A percentile compares a stretch with the other conserved stretches of the same genome.
phyloP scores from a whole-genome alignment of 2,888 invertebrate species.

The Caprella mutica region DNA sequence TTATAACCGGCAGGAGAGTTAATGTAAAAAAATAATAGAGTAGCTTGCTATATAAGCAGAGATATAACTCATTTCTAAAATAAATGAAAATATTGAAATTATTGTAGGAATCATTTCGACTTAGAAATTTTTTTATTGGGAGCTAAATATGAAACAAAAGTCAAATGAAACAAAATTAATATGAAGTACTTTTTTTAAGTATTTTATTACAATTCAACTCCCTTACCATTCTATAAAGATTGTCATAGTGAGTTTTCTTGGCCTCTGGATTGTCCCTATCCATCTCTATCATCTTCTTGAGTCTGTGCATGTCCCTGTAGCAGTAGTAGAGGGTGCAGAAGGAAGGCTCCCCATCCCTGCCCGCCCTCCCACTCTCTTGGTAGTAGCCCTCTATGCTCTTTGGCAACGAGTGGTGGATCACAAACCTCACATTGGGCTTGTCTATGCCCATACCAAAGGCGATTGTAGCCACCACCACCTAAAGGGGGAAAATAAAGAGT shows the following conservation, averaged over 20 bases:
- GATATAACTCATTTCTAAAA: too few relatives aligned
- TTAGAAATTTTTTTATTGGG: too few relatives aligned
- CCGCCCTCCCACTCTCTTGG: slow-evolving; percentile 94
- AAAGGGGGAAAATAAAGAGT: slow-evolving; percentile 28
- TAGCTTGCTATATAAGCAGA: too few relatives aligned
- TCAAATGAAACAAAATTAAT: too few relatives aligned
- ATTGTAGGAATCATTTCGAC: too few relatives aligned
- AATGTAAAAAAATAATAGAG: too few relatives aligned
- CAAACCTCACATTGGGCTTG: slow-evolving; percentile 83
- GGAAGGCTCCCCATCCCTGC: slow-evolving; percentile 77
- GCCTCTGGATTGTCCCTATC: slow-evolving; percentile 51
- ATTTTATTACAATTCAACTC: too few relatives aligned
- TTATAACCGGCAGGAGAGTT: too few relatives aligned
- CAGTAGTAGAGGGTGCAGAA: slow-evolving; percentile 79
- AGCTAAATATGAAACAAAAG: too few relatives aligned
- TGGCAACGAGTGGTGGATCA: slow-evolving; percentile 82
- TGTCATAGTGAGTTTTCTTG: slow-evolving; percentile 67
- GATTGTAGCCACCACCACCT: slow-evolving; percentile 87
- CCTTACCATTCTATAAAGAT: slow-evolving; percentile 75
- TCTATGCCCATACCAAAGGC: slow-evolving; percentile 99
- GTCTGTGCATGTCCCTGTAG: slow-evolving; percentile 64
- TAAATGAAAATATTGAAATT: too few relatives aligned
- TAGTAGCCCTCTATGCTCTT: slow-evolving; percentile 95
- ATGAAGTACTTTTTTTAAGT: too few relatives aligned
- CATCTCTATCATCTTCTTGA: slow-evolving; percentile 55